Base-by-base conservation (phyloP, 2,888 invertebrate species). In the Dastarcus helophoroides region DNA sequence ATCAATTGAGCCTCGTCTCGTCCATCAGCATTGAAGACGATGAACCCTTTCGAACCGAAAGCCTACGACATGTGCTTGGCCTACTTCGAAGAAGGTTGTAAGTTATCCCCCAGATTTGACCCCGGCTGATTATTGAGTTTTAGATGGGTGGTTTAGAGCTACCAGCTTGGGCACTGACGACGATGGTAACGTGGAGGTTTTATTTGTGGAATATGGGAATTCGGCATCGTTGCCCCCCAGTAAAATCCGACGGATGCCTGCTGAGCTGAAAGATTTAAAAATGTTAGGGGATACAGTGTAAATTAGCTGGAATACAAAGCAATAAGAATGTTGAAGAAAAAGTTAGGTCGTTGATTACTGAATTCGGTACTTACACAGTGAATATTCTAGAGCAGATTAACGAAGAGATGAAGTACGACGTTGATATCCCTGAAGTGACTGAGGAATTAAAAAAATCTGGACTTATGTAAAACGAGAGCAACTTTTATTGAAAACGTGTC, bases 171-270 rank as follows among this genome's bases (percentile, higher is more conserved):
- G 37, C 6, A 25, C 26, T n/a, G 33, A 37, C 17, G 37, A 32
- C 14, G 33, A 38, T 4, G 37, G 46, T 10, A 23, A 6, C 6
- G 7, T 8, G 16, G 23, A 35, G 7, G 39, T 53, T 4, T 38
- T 39, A 19, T 53, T 44, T 28, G 41, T 56, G 3, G 58, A 58
- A 44, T 56, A 46, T 39, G 58, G 58, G 3, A 53, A 50, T 30
- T 21, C 37, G 8, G 40, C 36, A 11, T 32, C 9, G 1, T 35
- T 48, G 2, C 32, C 38, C 6, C 36, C 35, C 2, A 28, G 33
- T 5, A 29, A 50, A 21, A 38, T 57, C 14, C 40, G 56, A 27
- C 47, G 40, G 32, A 42, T 55, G 6, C 45, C 51, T 3, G 26
- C 26, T 14, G 35, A 49, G 16, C 38, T 48, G 16, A 41, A 37